Base-by-base conservation (phyloP, 2,113 vertebrate species). In the Dermatemys mawii region DNA sequence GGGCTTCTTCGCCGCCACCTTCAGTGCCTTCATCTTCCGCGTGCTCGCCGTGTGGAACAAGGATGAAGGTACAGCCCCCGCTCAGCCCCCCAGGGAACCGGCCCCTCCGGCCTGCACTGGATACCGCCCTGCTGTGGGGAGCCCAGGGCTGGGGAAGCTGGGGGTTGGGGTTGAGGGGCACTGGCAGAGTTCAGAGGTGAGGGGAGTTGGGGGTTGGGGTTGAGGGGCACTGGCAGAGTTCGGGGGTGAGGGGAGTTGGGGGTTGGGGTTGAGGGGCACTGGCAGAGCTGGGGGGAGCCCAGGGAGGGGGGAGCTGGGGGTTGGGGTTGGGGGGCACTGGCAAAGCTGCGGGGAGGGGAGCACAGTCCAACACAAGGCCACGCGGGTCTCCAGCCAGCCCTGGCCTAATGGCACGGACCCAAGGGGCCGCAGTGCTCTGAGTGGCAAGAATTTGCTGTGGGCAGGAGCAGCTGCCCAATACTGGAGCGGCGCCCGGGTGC, bases 1-100 rank as follows among this genome's bases (percentile, higher is more conserved):
- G 1, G 99, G 99, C n/a, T 99, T 99, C 97, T 99, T 99, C 0
- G 99, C 99, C 0, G 99, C 99, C 85, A 99, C 99, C 51, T 99
- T 99, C 97, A 99, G 99, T 51, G 99, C 99, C 96, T 99, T 99
- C 97, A 99, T 99, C 98, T 99, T 99, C 98, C 98, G 99, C 54
- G 99, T 99, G 6, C 98, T 99, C 8, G 99, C 99, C 0, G 99
- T 99, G 82, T 99, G 99, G 99, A 99, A 99, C 98, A 98, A 98
- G 91, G 99, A 99, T 4, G 99, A 99, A 98, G 99, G 99, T 99
- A 91, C 17, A 22, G 63, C 35, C 60, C 8, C 60, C 8, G 57
- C 29, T 11, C 14, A 12, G 29, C 29, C 29, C 57, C 57, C 57
- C 29, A 60, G 57, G 57, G 57, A 60, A 16, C 57, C 29, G 6